A percentile compares a stretch with the other conserved stretches of the same genome.
Evolutionary conservation across 2,888 invertebrate species (phyloP).

Genomic region (Synergus umbraculus): DNA sequence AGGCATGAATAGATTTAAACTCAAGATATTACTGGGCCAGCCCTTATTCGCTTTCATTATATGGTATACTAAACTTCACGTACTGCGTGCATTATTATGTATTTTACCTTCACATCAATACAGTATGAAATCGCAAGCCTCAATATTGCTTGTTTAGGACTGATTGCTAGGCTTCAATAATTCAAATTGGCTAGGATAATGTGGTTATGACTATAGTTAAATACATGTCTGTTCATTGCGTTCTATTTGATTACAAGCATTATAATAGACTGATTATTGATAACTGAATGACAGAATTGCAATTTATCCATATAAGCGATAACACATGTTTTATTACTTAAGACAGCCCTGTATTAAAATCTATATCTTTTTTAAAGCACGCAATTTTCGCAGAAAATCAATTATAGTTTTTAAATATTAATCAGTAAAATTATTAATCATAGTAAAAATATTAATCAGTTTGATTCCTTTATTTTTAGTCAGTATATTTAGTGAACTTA

Average conservation of each 20-base stretch:
- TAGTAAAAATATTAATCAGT: no score
- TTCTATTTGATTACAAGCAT: conserved; percentile 21
- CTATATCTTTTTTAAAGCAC: background rate
- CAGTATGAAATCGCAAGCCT: conserved; percentile 44
- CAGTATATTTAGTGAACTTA: no score
- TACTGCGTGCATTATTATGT: background rate
- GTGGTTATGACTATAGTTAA: conserved; percentile 16
- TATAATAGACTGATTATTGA: conserved; percentile 36
- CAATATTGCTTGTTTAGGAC: conserved; percentile 53
- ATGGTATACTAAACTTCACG: background rate
- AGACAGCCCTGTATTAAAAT: background rate
- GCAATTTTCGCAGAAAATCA: background rate
- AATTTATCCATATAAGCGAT: background rate
- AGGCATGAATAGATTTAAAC: background rate
- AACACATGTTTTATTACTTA: background rate
- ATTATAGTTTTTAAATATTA: background rate
- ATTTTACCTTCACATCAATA: background rate
- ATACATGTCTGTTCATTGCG: conserved; percentile 11
- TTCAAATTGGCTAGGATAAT: conserved; percentile 42
- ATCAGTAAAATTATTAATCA: no score
- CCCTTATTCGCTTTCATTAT: background rate
- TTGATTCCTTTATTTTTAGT: no score
- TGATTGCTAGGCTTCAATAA: conserved; percentile 53
- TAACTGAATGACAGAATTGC: background rate
- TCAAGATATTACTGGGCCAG: background rate